Conservation (phyloP, 2,113 vertebrate species). For the crab-eating macaque (Macaca fascicularis) region DNA sequence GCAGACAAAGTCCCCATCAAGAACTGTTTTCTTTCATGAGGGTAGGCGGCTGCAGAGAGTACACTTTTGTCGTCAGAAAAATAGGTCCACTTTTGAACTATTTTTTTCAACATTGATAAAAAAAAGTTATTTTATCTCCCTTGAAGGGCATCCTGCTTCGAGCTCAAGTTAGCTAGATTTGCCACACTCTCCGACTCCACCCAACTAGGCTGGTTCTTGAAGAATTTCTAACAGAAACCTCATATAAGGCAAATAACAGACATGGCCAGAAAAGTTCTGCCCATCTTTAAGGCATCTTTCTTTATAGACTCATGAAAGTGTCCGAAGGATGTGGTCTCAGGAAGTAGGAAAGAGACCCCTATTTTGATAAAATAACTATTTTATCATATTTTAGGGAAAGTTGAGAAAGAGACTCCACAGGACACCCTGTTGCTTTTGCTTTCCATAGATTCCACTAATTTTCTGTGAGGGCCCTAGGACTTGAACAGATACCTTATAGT, state of each 20-base stretch:
- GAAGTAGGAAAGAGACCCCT: neutral
- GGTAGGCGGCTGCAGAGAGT: slow-evolving; percentile 58
- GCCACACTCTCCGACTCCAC: slow-evolving; percentile 69
- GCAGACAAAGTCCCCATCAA: slow-evolving; percentile 68
- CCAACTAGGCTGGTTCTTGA: slow-evolving; percentile 68
- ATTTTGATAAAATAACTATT: neutral
- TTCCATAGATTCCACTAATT: neutral
- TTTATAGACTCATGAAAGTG: neutral
- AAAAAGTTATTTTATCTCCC: slow-evolving; percentile 76
- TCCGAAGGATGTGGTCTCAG: neutral
- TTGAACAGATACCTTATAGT: neutral
- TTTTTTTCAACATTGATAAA: slow-evolving; percentile 77
- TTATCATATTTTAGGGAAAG: neutral
- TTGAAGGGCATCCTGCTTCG: slow-evolving; percentile 73
- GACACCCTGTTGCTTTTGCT: neutral
- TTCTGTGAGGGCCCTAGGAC: neutral
- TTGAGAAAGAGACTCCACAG: neutral
- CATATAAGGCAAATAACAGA: slow-evolving; percentile 57
- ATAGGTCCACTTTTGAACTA: slow-evolving; percentile 77
- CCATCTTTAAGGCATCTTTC: slow-evolving; percentile 47
- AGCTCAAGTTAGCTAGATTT: slow-evolving; percentile 72
- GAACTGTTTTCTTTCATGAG: slow-evolving; percentile 72
- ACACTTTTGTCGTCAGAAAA: slow-evolving; percentile 80
- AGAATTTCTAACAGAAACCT: slow-evolving; percentile 60
- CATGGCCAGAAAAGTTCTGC: slow-evolving; percentile 22